These are phyloP conservation scores for Corythaixoides concolor DNA, from an alignment of 2,113 vertebrate genomes.

Conservation along the genomic window DNA sequence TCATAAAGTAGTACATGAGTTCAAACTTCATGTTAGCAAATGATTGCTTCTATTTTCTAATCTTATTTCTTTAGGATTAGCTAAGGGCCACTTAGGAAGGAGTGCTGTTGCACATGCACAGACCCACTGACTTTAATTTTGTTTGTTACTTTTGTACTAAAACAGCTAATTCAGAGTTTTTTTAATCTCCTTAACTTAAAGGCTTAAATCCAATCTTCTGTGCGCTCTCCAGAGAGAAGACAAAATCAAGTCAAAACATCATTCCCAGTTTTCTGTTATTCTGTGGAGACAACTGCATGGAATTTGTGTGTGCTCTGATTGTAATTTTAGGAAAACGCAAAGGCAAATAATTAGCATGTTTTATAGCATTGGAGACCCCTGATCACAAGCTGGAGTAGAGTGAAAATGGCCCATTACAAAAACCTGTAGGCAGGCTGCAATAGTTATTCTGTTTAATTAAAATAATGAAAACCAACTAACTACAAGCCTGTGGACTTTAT, in stretches of 20 bases:
- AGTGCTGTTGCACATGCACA: not conserved
- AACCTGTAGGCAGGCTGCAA: not conserved
- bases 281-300: not conserved
- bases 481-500: not conserved
- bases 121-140: not conserved
- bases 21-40: not conserved
- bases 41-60: conserved; percentile 21
- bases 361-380: not conserved
- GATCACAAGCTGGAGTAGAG: not conserved
- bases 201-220: not conserved
- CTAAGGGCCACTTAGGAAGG: not conserved
- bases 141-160: not conserved
- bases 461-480: not conserved
- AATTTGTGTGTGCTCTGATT: not conserved
- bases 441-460: not conserved
- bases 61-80: not conserved
- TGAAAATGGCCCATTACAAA: not conserved
- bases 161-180: not conserved
- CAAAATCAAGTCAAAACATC: not conserved
- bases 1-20: not conserved
- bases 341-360: not conserved
- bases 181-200: not conserved
- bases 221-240: not conserved
- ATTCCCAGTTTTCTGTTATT: not conserved
- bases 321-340: not conserved